Evolutionary conservation across 92 coral and sea anemone species (phyloP), one percentile per base, ranked within the genome.

Genomic region (Desmophyllum pertusum): DNA sequence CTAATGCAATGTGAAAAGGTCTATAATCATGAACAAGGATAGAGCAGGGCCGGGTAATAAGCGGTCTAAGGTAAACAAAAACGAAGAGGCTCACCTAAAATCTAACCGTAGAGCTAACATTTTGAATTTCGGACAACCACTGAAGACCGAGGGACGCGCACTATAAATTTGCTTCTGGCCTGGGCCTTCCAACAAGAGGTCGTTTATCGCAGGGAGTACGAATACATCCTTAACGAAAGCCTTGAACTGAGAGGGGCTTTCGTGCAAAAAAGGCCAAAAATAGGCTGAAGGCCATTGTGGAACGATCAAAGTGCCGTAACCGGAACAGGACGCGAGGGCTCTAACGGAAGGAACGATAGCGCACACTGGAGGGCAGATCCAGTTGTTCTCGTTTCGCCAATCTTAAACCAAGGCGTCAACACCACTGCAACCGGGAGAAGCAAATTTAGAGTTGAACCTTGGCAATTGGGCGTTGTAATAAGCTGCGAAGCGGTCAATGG

Each of bases 321-420:
- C 89, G 2, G 18, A 10, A 35, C 82, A 70, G 38, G 77, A 45
- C 30, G n/a, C 5, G 39, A 84, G 78, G 10, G n/a, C 30, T 51
- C 86, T 48, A n/a, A 90, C 46, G 6, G 70, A 30, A 6, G 37
- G 53, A 3, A 75, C 75, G 30, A 89, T 62, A 30, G 82, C 31
- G 65, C 61, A 21, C 27, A 86, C 27, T n/a, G 94, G 94, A 36
- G 94, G 91, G 37, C 94, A 87, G 27, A 90, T 5, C 86, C 88
- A 87, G 66, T 90, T 88, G 43, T 90, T 87, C 68, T 84, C 92
- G 3, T 65, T 6, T 2, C 84, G 31, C 95, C 90, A 91, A 74
- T 85, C 92, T 42, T 85, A 88, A 3, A 52, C 66, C 43, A 89
- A 57, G 37, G 93, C 93, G 33, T 89, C 95, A 3, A 84, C 88